A percentile compares a stretch with the other conserved stretches of the same genome.
phyloP scores from a whole-genome alignment of 2,888 invertebrate genomes.

The Eupithecia insigniata region DNA sequence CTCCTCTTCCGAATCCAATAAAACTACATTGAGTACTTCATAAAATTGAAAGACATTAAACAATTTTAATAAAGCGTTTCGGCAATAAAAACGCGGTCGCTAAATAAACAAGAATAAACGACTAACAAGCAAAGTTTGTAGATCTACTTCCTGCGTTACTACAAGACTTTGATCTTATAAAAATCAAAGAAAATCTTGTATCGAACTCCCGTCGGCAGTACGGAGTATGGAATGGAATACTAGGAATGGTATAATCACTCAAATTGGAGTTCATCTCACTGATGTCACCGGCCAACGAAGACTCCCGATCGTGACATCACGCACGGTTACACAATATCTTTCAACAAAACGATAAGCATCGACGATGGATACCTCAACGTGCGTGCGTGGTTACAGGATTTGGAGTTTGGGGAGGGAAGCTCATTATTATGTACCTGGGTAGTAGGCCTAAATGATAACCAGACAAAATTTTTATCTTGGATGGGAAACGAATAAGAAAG shows the following conservation, averaged over 20 bases:
- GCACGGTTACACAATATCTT: conserved; percentile 16
- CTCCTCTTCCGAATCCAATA: conserved; percentile 17
- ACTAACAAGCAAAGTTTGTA: background rate
- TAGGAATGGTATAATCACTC: conserved; percentile 9
- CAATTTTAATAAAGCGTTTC: conserved; percentile 4
- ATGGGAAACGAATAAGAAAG: background rate
- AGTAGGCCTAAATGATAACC: too few relatives aligned
- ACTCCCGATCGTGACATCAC: conserved; percentile 20
- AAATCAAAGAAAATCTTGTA: conserved; percentile 4
- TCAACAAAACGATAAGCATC: background rate
- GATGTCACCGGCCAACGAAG: conserved; percentile 28
- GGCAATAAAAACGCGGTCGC: conserved; percentile 12
- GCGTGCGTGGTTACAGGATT: background rate
- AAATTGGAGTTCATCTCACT: conserved; percentile 5
- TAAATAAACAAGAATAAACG: conserved; percentile 14
- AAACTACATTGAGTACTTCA: conserved; percentile 19
- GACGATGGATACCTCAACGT: background rate
- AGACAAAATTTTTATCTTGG: too few relatives aligned
- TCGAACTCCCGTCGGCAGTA: background rate
- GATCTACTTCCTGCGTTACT: background rate
- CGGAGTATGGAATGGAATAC: too few relatives aligned
- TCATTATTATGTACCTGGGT: background rate
- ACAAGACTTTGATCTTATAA: background rate
- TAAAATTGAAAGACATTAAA: conserved; percentile 22
- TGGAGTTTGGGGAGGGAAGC: background rate